Conservation (phyloP, 2,797 vertebrate species). For the Crax fasciolata region DNA sequence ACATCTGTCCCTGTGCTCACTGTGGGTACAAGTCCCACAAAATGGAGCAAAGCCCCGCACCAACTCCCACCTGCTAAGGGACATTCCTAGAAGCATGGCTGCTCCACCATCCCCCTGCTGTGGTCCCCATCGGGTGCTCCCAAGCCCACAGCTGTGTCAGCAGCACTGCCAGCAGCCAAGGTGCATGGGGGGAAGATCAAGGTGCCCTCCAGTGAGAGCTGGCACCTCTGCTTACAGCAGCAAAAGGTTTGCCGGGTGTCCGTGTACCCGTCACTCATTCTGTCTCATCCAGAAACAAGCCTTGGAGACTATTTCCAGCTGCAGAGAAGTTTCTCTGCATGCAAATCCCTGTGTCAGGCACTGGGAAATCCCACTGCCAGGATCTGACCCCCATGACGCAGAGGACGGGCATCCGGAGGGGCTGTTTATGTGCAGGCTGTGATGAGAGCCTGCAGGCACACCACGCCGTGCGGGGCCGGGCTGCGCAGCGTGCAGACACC, state of each 20-base stretch:
- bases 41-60: neutral
- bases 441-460: neutral
- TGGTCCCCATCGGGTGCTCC: neutral
- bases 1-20: neutral
- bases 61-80: neutral
- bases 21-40: neutral
- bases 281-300: neutral
- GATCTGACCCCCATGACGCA: constrained; percentile 22
- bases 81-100: neutral
- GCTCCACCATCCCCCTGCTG: neutral
- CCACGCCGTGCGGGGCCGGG: neutral
- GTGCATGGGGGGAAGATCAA: too few species aligned
- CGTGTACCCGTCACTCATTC: neutral
- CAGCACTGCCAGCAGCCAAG: neutral
- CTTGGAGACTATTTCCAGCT: neutral
- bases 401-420: neutral
- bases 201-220: neutral
- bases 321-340: neutral
- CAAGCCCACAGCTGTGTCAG: too few species aligned
- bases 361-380: neutral
- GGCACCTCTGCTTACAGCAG: neutral
- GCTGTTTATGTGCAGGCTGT: neutral
- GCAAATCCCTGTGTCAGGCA: neutral
- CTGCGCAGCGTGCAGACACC: neutral
- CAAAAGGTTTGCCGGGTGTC: neutral